A percentile compares a stretch with the other conserved stretches of the same genome.
These are phyloP conservation scores for Gambelia wislizenii DNA, from an alignment of 2,797 vertebrate species.

Conservation along the genomic window DNA sequence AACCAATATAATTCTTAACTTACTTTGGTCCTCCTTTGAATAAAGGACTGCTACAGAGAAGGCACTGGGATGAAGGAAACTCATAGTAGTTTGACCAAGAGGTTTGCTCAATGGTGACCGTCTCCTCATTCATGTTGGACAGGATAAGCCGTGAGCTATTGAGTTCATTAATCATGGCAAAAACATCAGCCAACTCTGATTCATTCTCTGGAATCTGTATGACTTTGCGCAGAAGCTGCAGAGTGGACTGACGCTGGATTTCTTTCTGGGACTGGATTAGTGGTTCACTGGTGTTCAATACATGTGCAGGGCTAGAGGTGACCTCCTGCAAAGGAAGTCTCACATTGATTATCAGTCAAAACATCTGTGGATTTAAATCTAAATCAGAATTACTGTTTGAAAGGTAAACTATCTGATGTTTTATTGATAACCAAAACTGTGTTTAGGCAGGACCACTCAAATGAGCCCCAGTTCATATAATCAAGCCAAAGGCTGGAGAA, in stretches of 20 bases:
- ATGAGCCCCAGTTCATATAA: no score
- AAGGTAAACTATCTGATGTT: no score
- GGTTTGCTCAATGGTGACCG: conserved; percentile 87
- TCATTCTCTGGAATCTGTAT: conserved; percentile 94
- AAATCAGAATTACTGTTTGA: not conserved
- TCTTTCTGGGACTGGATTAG: conserved; percentile 87
- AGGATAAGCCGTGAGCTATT: conserved; percentile 89
- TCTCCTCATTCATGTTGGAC: conserved; percentile 84
- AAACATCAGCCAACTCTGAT: conserved; percentile 88
- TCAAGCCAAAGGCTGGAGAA: not conserved
- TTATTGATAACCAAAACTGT: not conserved
- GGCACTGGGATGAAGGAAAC: conserved; percentile 89
- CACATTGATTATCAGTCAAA: not conserved
- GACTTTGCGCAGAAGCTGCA: conserved; percentile 89
- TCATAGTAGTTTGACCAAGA: conserved; percentile 96
- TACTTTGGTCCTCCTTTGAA: conserved; percentile 93
- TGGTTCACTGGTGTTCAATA: conserved; percentile 82
- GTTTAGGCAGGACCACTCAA: not conserved
- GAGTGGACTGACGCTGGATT: conserved; percentile 90
- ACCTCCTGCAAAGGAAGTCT: conserved; percentile 71
- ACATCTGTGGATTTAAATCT: not conserved
- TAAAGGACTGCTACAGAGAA: conserved; percentile 89
- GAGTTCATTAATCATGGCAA: conserved; percentile 91
- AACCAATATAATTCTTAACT: conserved; percentile 61
- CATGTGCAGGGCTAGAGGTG: conserved; percentile 63